phyloP scores from a whole-genome alignment of 2,113 vertebrate species.

The Marmota flaviventris region DNA sequence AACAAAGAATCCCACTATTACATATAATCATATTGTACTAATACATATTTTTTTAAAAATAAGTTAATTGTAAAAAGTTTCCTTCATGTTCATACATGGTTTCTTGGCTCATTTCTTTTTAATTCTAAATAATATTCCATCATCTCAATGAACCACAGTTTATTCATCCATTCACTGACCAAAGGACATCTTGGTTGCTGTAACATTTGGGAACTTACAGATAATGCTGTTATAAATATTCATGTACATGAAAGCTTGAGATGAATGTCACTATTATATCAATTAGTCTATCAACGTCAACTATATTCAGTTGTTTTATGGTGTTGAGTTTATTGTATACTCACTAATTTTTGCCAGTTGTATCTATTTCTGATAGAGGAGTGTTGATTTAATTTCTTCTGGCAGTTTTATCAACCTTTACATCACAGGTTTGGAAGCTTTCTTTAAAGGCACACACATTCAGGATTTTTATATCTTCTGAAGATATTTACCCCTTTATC shows the following conservation, averaged over 20 bases:
- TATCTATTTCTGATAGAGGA: no score
- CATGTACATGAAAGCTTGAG: neutral
- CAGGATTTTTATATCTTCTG: neutral
- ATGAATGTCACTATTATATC: neutral
- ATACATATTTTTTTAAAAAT: no score
- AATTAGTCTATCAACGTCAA: neutral
- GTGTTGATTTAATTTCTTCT: neutral
- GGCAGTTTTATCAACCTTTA: neutral
- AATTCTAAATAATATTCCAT: neutral
- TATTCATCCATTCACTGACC: neutral
- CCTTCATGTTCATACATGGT: neutral
- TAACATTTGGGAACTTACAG: neutral
- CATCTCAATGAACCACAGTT: no score
- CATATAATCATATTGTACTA: no score
- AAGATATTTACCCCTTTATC: no score
- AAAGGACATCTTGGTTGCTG: neutral
- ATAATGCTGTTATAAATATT: neutral
- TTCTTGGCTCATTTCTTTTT: neutral
- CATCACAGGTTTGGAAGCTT: neutral
- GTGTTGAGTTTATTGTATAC: neutral
- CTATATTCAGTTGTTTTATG: neutral
- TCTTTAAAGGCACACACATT: neutral
- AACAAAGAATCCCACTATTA: no score
- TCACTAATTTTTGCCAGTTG: neutral
- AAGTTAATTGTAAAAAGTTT: no score